Evolutionary conservation across 2,888 invertebrate genomes (phyloP).

Genomic region (Euplexia lucipara): DNA sequence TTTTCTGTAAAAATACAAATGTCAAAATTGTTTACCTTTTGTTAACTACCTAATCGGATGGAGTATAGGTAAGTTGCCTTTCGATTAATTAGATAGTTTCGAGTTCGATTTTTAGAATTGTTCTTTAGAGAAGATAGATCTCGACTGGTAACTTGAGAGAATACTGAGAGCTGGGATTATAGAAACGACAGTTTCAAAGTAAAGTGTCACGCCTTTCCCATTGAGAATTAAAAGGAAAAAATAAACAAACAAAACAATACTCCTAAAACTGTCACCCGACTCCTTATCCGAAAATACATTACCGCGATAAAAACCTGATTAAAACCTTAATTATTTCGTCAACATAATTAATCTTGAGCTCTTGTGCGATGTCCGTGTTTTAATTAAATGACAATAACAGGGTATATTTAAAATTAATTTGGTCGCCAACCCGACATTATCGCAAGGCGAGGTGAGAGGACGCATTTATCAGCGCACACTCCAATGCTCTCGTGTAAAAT

Average conservation of each 20-base stretch:
- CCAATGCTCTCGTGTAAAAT: slow-evolving; percentile 86
- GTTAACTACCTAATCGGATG: no score
- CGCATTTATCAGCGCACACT: slow-evolving; percentile 86
- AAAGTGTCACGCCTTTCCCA: no score
- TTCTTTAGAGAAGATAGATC: no score
- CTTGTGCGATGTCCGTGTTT: slow-evolving; percentile 64
- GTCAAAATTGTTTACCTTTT: no score
- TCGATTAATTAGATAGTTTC: no score
- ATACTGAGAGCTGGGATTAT: no score
- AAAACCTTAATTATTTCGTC: slow-evolving; percentile 55
- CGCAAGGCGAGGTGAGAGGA: slow-evolving; percentile 77
- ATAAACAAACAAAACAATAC: slow-evolving; percentile 18
- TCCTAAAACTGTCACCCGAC: slow-evolving; percentile 31
- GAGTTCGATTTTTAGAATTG: no score
- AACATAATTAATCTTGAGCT: slow-evolving; percentile 59
- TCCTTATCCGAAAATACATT: slow-evolving; percentile 38
- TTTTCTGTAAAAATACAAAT: no score
- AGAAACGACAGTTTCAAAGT: no score
- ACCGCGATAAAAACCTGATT: slow-evolving; percentile 55
- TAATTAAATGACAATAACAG: slow-evolving; percentile 84
- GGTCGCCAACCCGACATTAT: slow-evolving; percentile 77
- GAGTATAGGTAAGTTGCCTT: background rate
- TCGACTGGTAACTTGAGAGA: no score
- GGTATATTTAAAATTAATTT: slow-evolving; percentile 86
- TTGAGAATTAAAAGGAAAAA: background rate